Percentiles rank a stretch among this genome's conserved stretches.
phyloP scores from a whole-genome alignment of 92 coral and sea anemone genomes.

The Diadumene lineata region DNA sequence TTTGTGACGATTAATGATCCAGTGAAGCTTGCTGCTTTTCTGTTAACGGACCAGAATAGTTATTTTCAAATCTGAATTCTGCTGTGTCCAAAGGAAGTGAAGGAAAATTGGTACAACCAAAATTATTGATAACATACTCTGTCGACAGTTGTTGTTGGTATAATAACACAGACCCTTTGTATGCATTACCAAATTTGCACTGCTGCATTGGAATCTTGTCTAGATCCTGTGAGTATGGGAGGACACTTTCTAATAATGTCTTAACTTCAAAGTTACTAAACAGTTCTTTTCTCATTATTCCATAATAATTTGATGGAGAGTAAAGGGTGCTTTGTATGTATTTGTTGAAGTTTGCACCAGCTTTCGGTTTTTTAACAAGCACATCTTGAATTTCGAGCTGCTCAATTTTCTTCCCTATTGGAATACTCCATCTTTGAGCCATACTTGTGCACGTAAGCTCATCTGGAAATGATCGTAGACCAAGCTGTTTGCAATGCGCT shows the following conservation, averaged over 20 bases:
- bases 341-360: conserved; percentile 15
- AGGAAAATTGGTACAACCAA: conserved; percentile 41
- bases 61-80: conserved; percentile 30
- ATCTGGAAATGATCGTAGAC: conserved; percentile 14
- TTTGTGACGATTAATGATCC: conserved; percentile 23
- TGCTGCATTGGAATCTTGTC: conserved; percentile 31
- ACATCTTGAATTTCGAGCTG: conserved; percentile 32
- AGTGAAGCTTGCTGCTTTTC: conserved; percentile 35
- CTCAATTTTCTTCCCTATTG: conserved; percentile 3
- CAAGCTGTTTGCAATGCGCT: conserved; percentile 14
- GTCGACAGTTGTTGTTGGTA: conserved; percentile 43
- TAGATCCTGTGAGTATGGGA: conserved; percentile 19
- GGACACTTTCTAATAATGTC: conserved; percentile 26
- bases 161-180: conserved; percentile 38
- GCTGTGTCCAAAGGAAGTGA: conserved; percentile 30
- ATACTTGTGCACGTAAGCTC: conserved; percentile 29
- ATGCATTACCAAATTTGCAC: conserved; percentile 47
- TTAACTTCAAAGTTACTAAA: conserved; percentile 16
- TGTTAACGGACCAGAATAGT: conserved; percentile 15
- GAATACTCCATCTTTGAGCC: conserved; percentile 26
- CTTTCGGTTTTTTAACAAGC: conserved; percentile 21
- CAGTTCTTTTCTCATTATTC: conserved; percentile 32
- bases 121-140: conserved; percentile 51
- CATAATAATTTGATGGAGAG: conserved; percentile 37
- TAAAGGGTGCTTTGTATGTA: conserved; percentile 43